phyloP scores from a whole-genome alignment of 2,888 invertebrate species.

The Eupithecia inturbata region DNA sequence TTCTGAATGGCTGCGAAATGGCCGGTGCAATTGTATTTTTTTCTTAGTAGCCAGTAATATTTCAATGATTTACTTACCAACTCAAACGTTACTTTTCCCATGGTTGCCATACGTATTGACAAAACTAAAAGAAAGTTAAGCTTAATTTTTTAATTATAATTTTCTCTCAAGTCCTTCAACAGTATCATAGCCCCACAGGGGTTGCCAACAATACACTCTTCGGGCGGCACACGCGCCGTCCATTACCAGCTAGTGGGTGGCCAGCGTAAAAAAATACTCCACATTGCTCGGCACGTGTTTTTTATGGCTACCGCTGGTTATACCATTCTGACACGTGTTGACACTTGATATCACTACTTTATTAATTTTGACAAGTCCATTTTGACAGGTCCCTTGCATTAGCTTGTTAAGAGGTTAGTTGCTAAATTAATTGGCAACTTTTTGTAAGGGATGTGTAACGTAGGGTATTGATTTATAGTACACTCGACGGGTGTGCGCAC shows the following conservation, averaged over 20 bases:
- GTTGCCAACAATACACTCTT: conserved; percentile 64
- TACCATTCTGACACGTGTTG: conserved; percentile 62
- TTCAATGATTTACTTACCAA: neutral
- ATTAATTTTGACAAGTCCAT: conserved; percentile 70
- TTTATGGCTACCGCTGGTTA: conserved; percentile 26
- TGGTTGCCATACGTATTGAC: neutral
- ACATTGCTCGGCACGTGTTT: conserved; percentile 37
- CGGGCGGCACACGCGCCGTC: conserved; percentile 69
- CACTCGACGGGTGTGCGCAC: too few relatives aligned
- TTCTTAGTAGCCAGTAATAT: neutral
- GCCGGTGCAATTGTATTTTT: conserved; percentile 11
- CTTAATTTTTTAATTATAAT: conserved; percentile 23
- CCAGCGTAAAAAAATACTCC: conserved; percentile 59
- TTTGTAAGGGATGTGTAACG: neutral
- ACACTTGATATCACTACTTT: conserved; percentile 75
- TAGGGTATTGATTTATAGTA: neutral
- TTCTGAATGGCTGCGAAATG: conserved; percentile 20
- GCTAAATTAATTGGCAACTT: conserved; percentile 51
- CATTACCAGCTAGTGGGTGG: conserved; percentile 60
- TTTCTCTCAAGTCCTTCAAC: conserved; percentile 28
- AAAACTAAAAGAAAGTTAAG: neutral
- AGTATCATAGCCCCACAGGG: conserved; percentile 34
- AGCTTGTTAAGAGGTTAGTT: conserved; percentile 60
- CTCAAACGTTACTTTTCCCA: conserved; percentile 7
- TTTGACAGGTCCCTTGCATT: conserved; percentile 60